Base-by-base conservation (phyloP, 2,113 vertebrate genomes). In the Leuciscus idus region DNA sequence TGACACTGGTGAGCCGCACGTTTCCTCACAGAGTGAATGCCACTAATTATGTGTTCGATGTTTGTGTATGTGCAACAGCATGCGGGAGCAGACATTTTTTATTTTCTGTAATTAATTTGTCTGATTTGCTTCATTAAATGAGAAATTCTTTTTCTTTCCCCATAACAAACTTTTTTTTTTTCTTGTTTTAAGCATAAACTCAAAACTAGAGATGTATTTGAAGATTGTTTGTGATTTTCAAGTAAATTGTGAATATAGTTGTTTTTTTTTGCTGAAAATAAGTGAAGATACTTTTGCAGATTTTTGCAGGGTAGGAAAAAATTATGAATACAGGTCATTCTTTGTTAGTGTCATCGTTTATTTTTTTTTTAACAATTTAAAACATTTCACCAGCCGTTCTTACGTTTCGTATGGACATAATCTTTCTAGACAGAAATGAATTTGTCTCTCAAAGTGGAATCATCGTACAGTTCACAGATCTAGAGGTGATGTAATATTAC, bases 1-100 rank as follows among this genome's bases (percentile, higher is more conserved):
- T 87, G 86, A 89, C 88, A 87, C 86, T 87, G 83, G 64, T 61
- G 86, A 89, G 88, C 88, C 4, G 30, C 83, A 43, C 11, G 72
- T 17, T 82, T 75, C 72, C 61, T 23, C 4, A 77, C 77, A 57
- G 33, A 75, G 33, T 81, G 73, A 81, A 84, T 52, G 73, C 12
- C 82, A 84, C 78, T 87, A 82, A 89, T 89, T 62, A 87, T 84
- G 75, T 50, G 15, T 82, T 75, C 66, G 76, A 26, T 57, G 80
- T 90, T 62, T 84, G 52, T 84, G 48, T 81, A 52, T 85, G 83
- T 66, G 46, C 59, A 28, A 81, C 15, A 72, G 30, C 26, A 76
- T 12, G 70, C 46, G 4, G 76, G 66, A 48, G 75, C 76, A 39
- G 77, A 33, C 2, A 4, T 33, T 15, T 50, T 50, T 15, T 6